Evolutionary conservation across 2,797 vertebrate species (phyloP).

Genomic region (Gadopsis bispinosus): DNA sequence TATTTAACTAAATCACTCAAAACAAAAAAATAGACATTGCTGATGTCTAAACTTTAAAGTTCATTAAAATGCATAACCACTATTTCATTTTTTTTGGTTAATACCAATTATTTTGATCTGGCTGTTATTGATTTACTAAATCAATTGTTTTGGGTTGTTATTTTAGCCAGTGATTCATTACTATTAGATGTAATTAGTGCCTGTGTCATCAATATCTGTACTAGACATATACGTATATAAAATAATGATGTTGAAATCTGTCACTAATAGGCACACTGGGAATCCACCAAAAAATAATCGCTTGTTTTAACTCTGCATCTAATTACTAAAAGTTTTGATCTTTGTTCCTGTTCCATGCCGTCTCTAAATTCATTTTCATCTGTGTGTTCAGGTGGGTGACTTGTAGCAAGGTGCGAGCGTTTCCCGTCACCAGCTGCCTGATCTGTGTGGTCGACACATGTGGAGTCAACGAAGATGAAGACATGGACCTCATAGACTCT

Average conservation of each 20-base stretch:
- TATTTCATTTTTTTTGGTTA: neutral
- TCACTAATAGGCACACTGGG: neutral
- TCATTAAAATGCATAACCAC: neutral
- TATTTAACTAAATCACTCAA: neutral
- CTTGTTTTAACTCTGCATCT: neutral
- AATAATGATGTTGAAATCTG: neutral
- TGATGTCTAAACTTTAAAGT: neutral
- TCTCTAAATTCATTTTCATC: neutral
- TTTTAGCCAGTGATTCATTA: neutral
- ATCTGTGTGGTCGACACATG: conserved; percentile 98
- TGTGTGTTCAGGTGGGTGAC: conserved; percentile 86
- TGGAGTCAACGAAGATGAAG: conserved; percentile 95
- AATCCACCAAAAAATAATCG: neutral
- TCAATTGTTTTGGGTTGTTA: neutral
- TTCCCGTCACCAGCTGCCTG: conserved; percentile 97
- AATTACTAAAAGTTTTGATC: neutral
- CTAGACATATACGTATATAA: too few species aligned
- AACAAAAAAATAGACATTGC: neutral
- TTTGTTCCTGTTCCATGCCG: neutral
- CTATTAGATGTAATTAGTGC: too few species aligned
- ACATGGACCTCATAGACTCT: conserved; percentile 82
- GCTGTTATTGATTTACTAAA: neutral
- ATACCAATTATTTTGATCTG: neutral
- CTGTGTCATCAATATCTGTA: neutral
- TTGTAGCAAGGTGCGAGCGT: conserved; percentile 94